Percentiles rank a stretch among this genome's conserved stretches.
phyloP scores from a whole-genome alignment of 2,888 invertebrate genomes.

The Phymatocera aterrima region DNA sequence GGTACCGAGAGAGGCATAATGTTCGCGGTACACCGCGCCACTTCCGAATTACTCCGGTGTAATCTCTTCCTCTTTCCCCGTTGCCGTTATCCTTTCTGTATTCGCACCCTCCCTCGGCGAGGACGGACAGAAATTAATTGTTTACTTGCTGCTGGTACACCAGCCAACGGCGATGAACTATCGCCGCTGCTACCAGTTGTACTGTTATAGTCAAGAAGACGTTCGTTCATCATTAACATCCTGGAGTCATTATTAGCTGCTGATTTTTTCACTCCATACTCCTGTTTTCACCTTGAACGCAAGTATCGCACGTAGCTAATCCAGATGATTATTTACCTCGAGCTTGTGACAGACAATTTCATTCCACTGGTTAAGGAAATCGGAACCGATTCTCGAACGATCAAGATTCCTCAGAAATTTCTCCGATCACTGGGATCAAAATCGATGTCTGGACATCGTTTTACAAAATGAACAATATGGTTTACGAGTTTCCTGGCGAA shows the following conservation, averaged over 20 bases:
- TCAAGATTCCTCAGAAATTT: too few species aligned
- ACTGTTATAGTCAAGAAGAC: too few species aligned
- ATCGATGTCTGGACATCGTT: background rate
- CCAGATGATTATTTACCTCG: too few species aligned
- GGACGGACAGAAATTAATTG: conserved; percentile 70
- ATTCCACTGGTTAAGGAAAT: too few species aligned
- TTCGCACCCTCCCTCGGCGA: conserved; percentile 64
- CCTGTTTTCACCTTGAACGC: too few species aligned
- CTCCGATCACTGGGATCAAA: background rate
- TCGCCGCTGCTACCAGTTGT: conserved; percentile 56
- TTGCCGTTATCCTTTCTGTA: conserved; percentile 57
- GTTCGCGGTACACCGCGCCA: conserved; percentile 69
- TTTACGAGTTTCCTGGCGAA: too few species aligned
- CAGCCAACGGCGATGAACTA: conserved; percentile 62
- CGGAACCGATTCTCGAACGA: too few species aligned
- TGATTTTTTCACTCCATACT: too few species aligned
- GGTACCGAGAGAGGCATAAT: conserved; percentile 66
- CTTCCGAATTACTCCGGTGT: conserved; percentile 69
- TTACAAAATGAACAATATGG: background rate
- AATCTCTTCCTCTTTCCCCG: conserved; percentile 58
- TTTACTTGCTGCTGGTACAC: conserved; percentile 62
- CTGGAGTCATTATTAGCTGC: too few species aligned
- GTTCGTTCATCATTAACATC: too few species aligned
- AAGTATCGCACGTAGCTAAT: too few species aligned
- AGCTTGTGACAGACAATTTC: too few species aligned